Percentiles rank a stretch among this genome's conserved stretches.
Evolutionary conservation across 1,140 invertebrate species (phyloP).

Genomic region (Drosophila seguyi): DNA sequence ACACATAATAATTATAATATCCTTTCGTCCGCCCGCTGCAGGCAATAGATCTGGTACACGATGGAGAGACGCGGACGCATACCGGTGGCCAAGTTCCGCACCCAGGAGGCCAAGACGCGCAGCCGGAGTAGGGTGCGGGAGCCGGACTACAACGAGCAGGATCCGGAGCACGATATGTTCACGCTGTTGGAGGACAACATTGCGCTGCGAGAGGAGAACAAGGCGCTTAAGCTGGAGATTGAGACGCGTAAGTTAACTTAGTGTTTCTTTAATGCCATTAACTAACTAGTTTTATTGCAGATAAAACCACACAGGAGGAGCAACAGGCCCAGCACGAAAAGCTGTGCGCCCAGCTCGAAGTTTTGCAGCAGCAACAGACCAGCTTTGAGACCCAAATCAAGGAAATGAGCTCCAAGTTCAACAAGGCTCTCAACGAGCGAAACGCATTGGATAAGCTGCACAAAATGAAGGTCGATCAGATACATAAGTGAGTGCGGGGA

Average conservation of each 20-base stretch:
- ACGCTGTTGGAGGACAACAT: constrained; percentile 84
- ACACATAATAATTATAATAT: not conserved
- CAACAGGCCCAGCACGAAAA: constrained; percentile 71
- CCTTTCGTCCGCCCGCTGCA: not conserved
- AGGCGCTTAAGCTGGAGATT: constrained; percentile 75
- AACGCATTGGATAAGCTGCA: constrained; percentile 79
- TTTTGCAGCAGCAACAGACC: constrained; percentile 59
- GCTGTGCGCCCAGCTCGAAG: constrained; percentile 59
- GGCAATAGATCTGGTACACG: constrained; percentile 13
- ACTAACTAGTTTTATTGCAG: constrained; percentile 26
- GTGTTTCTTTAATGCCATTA: not conserved
- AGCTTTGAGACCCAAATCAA: constrained; percentile 71
- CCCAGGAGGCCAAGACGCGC: constrained; percentile 78
- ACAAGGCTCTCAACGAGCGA: constrained; percentile 69
- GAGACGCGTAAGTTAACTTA: constrained; percentile 62
- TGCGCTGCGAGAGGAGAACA: constrained; percentile 81
- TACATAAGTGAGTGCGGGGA: constrained; percentile 51
- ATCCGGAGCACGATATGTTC: constrained; percentile 82
- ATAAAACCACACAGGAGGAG: constrained; percentile 74
- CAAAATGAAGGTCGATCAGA: constrained; percentile 82
- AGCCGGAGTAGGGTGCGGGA: constrained; percentile 80
- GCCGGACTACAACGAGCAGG: constrained; percentile 81
- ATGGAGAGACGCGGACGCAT: constrained; percentile 79
- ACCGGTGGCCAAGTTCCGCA: constrained; percentile 80
- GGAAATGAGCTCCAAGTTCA: constrained; percentile 64